Percentiles rank a stretch among this genome's conserved stretches.
phyloP scores from a whole-genome alignment of 2,113 vertebrate species.

The Eptatretus burgeri region DNA sequence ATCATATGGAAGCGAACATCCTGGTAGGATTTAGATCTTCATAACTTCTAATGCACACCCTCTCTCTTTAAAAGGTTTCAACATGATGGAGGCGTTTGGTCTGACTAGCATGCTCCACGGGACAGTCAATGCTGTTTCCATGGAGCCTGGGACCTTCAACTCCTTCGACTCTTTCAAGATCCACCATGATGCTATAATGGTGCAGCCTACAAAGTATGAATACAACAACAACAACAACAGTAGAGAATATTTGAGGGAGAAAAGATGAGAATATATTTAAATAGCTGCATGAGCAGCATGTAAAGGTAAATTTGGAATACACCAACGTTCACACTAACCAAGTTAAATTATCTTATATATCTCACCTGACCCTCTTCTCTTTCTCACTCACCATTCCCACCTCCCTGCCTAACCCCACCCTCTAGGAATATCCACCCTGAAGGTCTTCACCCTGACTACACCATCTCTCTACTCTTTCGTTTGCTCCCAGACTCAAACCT shows the following conservation, averaged over 20 bases:
- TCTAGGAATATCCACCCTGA: slow-evolving; percentile 64
- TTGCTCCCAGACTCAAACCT: slow-evolving; percentile 48
- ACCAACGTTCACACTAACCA: slow-evolving; percentile 10
- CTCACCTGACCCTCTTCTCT: slow-evolving; percentile 10
- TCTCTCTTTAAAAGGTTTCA: slow-evolving; percentile 31
- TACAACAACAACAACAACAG: neutral
- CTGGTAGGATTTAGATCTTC: too few relatives aligned
- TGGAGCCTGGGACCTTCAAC: slow-evolving; percentile 80
- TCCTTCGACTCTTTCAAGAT: slow-evolving; percentile 49
- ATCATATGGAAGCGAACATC: too few relatives aligned
- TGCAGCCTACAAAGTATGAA: slow-evolving; percentile 43
- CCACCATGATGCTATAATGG: slow-evolving; percentile 55
- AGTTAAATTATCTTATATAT: slow-evolving; percentile 1
- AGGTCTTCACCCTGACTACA: slow-evolving; percentile 48
- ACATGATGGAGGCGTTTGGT: slow-evolving; percentile 87
- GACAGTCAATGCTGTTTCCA: slow-evolving; percentile 41
- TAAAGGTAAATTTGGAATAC: slow-evolving; percentile 11
- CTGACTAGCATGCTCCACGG: slow-evolving; percentile 63
- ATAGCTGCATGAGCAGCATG: neutral
- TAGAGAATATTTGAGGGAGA: too few relatives aligned
- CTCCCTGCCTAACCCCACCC: slow-evolving; percentile 10
- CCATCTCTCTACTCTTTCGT: slow-evolving; percentile 61
- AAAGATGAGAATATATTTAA: too few relatives aligned
- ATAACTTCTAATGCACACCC: too few relatives aligned
- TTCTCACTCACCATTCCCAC: slow-evolving; percentile 9